Percentiles rank a stretch among this genome's conserved stretches.
Evolutionary conservation across 1,140 invertebrate genomes (phyloP).

Genomic region (Drosophila bocqueti): DNA sequence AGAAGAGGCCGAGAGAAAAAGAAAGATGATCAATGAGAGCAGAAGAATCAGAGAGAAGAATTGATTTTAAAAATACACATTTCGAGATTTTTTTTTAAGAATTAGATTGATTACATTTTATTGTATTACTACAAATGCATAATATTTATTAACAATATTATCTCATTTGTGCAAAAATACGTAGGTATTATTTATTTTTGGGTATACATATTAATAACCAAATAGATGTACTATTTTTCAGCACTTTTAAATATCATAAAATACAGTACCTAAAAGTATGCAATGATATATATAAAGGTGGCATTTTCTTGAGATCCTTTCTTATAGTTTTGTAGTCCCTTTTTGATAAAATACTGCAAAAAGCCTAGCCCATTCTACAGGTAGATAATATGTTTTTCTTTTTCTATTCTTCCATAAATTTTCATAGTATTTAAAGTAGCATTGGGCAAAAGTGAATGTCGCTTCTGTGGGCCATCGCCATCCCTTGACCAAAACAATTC

Average conservation of each 20-base stretch:
- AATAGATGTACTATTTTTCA: background rate
- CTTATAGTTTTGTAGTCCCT: background rate
- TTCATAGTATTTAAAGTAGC: background rate
- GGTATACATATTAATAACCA: too few relatives aligned
- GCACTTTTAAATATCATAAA: background rate
- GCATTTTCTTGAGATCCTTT: too few relatives aligned
- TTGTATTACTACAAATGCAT: too few relatives aligned
- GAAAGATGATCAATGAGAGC: slow-evolving; percentile 3
- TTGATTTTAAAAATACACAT: background rate
- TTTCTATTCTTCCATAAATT: accelerated
- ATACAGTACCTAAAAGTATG: background rate
- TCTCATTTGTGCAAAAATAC: too few relatives aligned
- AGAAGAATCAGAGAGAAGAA: slow-evolving; percentile 3
- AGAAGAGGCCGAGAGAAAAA: slow-evolving; percentile 11
- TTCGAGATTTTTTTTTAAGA: background rate
- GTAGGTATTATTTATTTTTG: too few relatives aligned
- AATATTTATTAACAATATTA: background rate
- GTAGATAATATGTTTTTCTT: background rate
- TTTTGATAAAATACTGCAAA: too few relatives aligned
- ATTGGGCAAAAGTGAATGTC: slow-evolving; percentile 64
- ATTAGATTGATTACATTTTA: background rate
- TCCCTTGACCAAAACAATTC: slow-evolving; percentile 60
- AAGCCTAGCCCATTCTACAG: background rate
- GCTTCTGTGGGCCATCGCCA: slow-evolving; percentile 18
- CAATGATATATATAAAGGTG: background rate